Evolutionary conservation across 2,888 invertebrate genomes (phyloP).

Genomic region (Tetrapedia diversipes): DNA sequence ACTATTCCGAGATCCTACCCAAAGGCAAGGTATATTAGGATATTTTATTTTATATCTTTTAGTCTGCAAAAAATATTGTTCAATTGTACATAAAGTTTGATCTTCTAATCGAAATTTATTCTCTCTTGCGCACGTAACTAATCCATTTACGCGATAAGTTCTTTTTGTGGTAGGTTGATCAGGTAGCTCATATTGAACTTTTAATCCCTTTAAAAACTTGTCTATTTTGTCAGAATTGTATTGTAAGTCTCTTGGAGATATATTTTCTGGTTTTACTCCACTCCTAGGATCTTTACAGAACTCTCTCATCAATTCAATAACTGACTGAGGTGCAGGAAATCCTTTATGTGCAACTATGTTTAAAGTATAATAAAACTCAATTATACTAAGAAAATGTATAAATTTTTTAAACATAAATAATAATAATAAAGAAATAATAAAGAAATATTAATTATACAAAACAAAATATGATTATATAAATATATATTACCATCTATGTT

Average conservation of each 20-base stretch:
- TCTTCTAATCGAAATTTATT: constrained; percentile 80
- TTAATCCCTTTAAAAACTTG: constrained; percentile 83
- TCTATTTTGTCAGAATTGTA: constrained; percentile 64
- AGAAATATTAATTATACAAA: neutral
- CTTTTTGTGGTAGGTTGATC: constrained; percentile 80
- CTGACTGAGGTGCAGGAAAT: constrained; percentile 86
- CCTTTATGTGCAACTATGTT: constrained; percentile 90
- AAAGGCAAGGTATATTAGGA: constrained; percentile 92
- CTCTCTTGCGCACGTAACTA: constrained; percentile 77
- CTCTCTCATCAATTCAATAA: constrained; percentile 83
- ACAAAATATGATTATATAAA: constrained; percentile 14
- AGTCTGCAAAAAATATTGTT: constrained; percentile 81
- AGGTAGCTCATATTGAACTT: constrained; percentile 84
- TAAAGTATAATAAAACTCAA: constrained; percentile 23
- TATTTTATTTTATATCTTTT: constrained; percentile 84
- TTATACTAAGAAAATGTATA: neutral
- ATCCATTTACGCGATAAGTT: constrained; percentile 83
- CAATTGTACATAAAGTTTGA: constrained; percentile 80
- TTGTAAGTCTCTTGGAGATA: neutral
- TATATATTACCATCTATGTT: constrained; percentile 93
- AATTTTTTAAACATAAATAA: no score
- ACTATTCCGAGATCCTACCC: constrained; percentile 89
- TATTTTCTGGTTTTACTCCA: neutral
- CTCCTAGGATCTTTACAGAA: constrained; percentile 60
- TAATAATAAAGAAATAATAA: constrained; percentile 11